Evolutionary conservation across 2,113 vertebrate genomes (phyloP), one percentile per base, ranked within the genome.

Genomic region (Sitta europaea): DNA sequence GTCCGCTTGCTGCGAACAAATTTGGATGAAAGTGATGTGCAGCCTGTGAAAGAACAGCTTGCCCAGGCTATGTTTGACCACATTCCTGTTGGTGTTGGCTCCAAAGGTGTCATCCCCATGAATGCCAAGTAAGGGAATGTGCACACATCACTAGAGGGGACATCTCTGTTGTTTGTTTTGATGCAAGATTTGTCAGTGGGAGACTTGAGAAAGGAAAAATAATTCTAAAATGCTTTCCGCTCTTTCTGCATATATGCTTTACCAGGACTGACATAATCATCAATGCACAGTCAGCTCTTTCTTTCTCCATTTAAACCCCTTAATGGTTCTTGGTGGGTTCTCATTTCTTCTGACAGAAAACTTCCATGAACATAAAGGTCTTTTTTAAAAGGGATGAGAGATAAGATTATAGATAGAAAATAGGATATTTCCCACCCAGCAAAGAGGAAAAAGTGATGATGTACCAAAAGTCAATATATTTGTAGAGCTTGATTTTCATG

Each of bases 51-150:
- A 94, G 99, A 99, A 72, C 99, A 99, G 84, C 98, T 99, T 0
- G 99, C 99, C 38, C 99, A 99, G 94, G 98, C 99, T 12, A 98
- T 99, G 98, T 99, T 99, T 70, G 99, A 99, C 95, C 99, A 99
- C 96, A 99, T 99, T 94, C 99, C 99, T 7, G 99, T 99, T 19
- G 99, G 99, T 4, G 99, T 99, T 0, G 99, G 99, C 10, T 99
- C 99, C 58, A 99, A 99, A 94, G 99, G 99, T 2, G 99, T 99
- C 92, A 99, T 99, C 91, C 99, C 99, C 11, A 99, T 99, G 99
- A 98, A 97, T 45, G 99, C 99, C 94, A 99, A 99, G 99, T 99
- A 98, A 98, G 98, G 83, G 42, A 84, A 45, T 31, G 9, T 31
- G 40, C 4, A 2, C 11, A 3, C 23, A 21, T 80, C 23, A 7